Conservation (phyloP, 2,797 vertebrate species). For the Sciaenops ocellatus region DNA sequence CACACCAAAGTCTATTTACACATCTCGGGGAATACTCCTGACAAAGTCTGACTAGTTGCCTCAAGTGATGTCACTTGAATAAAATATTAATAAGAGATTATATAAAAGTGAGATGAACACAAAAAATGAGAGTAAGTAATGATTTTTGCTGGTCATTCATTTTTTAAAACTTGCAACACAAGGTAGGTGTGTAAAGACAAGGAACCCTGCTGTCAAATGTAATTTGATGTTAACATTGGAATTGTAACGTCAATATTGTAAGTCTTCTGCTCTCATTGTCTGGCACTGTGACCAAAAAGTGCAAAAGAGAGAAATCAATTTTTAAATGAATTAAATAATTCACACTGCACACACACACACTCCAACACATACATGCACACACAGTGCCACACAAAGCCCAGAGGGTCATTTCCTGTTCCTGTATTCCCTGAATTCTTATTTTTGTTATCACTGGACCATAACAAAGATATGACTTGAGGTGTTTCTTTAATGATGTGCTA, state of each 20-base stretch:
- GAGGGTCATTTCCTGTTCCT: conserved; percentile 5
- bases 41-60: too few species aligned
- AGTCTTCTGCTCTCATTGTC: background rate
- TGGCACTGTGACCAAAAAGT: background rate
- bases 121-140: background rate
- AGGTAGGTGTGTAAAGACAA: background rate
- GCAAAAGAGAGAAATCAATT: background rate
- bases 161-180: background rate
- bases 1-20: too few species aligned
- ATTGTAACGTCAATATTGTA: background rate
- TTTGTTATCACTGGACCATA: conserved; percentile 31
- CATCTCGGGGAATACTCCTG: too few species aligned
- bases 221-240: background rate
- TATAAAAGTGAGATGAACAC: background rate
- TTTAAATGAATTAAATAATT: background rate
- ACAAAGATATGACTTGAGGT: conserved; percentile 32
- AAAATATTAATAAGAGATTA: background rate
- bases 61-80: too few species aligned
- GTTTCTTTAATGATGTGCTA: conserved; percentile 28
- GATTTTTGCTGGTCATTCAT: background rate
- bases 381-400: background rate
- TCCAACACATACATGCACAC: background rate
- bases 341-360: background rate
- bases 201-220: background rate
- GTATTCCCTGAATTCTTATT: conserved; percentile 28